Conservation (phyloP, 2,797 vertebrate species). For the Labroides dimidiatus region DNA sequence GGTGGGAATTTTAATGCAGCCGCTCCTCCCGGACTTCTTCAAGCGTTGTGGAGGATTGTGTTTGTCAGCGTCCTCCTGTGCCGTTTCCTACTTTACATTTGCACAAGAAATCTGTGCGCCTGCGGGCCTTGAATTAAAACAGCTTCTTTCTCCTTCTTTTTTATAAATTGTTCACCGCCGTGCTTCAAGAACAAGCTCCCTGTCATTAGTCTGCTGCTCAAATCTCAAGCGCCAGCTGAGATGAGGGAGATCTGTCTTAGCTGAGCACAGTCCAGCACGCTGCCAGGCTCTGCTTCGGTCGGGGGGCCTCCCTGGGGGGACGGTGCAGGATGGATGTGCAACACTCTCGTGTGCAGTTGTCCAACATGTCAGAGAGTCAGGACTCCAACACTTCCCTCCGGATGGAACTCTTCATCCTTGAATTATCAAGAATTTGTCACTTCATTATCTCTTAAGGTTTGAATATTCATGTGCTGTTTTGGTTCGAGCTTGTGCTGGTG, state of each 20-base stretch:
- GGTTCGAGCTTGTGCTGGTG: neutral
- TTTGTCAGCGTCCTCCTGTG: conserved; percentile 21
- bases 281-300: conserved; percentile 57
- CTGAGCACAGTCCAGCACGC: conserved; percentile 55
- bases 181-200: conserved; percentile 56
- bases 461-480: neutral
- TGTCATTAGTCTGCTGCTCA: conserved; percentile 65
- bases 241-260: conserved; percentile 67
- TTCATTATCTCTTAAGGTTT: neutral
- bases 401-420: neutral
- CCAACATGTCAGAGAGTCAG: conserved; percentile 70
- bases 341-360: conserved; percentile 69
- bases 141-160: conserved; percentile 10
- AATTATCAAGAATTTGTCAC: neutral
- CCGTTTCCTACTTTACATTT: conserved; percentile 34
- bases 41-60: conserved; percentile 11
- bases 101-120: conserved; percentile 47
- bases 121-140: conserved; percentile 61
- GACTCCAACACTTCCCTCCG: conserved; percentile 29
- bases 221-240: conserved; percentile 49
- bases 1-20: conserved; percentile 20
- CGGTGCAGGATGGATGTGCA: conserved; percentile 53
- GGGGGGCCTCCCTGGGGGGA: conserved; percentile 61
- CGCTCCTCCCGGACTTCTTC: conserved; percentile 22
- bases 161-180: conserved; percentile 49